Percentiles rank a stretch among this genome's conserved stretches.
phyloP scores from a whole-genome alignment of 2,797 vertebrate species.

The Amblyraja radiata region DNA sequence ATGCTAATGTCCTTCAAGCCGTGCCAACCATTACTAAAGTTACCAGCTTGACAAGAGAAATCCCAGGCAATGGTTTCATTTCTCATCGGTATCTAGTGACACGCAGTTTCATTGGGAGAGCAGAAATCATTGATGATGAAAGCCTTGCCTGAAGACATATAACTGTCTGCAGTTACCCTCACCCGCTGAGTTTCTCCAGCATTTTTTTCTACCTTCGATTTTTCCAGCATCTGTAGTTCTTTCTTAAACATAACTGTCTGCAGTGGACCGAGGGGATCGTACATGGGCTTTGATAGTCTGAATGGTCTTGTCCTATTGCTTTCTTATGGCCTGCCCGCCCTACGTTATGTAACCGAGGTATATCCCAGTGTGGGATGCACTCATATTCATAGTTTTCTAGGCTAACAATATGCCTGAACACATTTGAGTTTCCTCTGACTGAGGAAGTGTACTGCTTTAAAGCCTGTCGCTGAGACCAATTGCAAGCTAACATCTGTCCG shows the following conservation, averaged over 20 bases:
- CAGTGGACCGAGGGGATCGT: neutral
- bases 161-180: neutral
- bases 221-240: no score
- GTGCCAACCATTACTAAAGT: neutral
- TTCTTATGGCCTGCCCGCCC: neutral
- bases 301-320: neutral
- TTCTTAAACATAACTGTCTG: neutral
- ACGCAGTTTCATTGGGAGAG: neutral
- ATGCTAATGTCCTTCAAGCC: no score
- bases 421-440: slow-evolving; percentile 7
- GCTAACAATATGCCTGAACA: neutral
- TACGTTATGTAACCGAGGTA: neutral
- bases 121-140: neutral
- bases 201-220: no score
- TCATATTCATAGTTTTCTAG: neutral
- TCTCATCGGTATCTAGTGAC: neutral
- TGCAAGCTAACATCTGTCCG: neutral
- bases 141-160: neutral
- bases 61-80: neutral
- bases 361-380: neutral
- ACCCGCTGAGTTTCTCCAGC: no score
- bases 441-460: neutral
- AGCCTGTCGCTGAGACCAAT: neutral
- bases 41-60: neutral
- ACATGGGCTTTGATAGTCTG: neutral